Evolutionary conservation across 2,888 invertebrate genomes (phyloP), one percentile per base, ranked within the genome.

Genomic region (Arctia plantaginis): DNA sequence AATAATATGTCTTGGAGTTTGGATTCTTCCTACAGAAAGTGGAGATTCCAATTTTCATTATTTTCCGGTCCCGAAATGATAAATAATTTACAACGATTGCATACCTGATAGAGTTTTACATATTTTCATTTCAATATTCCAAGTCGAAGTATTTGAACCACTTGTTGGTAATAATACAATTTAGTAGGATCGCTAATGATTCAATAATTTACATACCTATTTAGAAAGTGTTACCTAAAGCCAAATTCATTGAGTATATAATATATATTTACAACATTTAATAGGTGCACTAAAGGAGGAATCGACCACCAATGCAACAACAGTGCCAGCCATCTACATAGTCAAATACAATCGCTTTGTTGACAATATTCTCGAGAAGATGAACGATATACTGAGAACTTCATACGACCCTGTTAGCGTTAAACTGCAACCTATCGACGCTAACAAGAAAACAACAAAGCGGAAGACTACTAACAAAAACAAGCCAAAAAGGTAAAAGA

Each of bases 331-430:
- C 18, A 96, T 97, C 77, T 97, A 98, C 94, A 97, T 98, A 51
- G 96, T 97, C 71, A 98, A 98, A 88, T 98, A 98, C 95, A 98
- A 98, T 93, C 96, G 97, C 82, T 98, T 98, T 91, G 97, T 98
- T 74, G 98, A 98, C 93, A 98, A 97, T 85, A 98, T 98, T 82
- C 96, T 98, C 80, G 97, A 97, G 75, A 96, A 98, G 85, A 98
- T 98, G 93, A 98, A 98, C 93, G 97, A 97, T 83, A 98, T 98
- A 76, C 93, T 98, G 80, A 96, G 97, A 69, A 96, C 97, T 80
- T 98, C 97, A 70, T 98, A 98, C 92, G 98, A 98, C 90, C 98
- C 98, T 0, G 98, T 98, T 75, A 97, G 97, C 81, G 98, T 98
- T 0, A 97, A 97, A 87, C 92, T 98, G 51, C 96, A 97, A 80